Percentiles rank a stretch among this genome's conserved stretches.
These are phyloP conservation scores for Sesamia inferens DNA, from an alignment of 2,888 invertebrate species.

Conservation along the genomic window DNA sequence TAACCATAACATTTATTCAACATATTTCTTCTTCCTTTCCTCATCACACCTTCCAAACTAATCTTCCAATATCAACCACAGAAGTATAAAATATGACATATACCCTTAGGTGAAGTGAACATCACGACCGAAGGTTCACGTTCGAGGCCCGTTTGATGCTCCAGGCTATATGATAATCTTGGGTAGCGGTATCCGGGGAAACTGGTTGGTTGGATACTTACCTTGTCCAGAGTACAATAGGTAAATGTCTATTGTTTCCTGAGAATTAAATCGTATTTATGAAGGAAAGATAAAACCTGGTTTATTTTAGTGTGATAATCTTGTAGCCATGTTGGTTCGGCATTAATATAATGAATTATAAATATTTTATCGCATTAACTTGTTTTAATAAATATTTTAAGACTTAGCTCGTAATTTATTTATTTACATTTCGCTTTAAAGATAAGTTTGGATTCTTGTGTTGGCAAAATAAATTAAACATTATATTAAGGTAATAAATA, in stretches of 20 bases:
- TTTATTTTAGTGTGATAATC: not conserved
- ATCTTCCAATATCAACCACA: conserved; percentile 10
- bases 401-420: too few relatives aligned
- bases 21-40: not conserved
- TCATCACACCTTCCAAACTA: not conserved
- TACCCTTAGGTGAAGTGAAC: conserved; percentile 40
- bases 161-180: conserved; percentile 55
- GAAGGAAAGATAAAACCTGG: not conserved
- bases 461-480: too few relatives aligned
- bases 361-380: not conserved
- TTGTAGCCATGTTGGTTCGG: not conserved
- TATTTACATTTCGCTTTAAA: too few relatives aligned
- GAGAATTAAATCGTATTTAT: conserved; percentile 1
- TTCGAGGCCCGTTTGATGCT: conserved; percentile 54
- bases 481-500: too few relatives aligned
- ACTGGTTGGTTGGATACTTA: conserved; percentile 29
- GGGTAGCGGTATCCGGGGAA: conserved; percentile 56
- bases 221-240: conserved; percentile 28
- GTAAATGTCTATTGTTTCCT: conserved; percentile 24
- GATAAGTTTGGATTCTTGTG: too few relatives aligned
- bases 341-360: not conserved
- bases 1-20: not conserved
- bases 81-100: conserved; percentile 42
- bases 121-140: conserved; percentile 46
- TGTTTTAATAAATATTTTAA: too few relatives aligned